Evolutionary conservation across 1,140 invertebrate genomes (phyloP).

Genomic region (Dreissena polymorpha): DNA sequence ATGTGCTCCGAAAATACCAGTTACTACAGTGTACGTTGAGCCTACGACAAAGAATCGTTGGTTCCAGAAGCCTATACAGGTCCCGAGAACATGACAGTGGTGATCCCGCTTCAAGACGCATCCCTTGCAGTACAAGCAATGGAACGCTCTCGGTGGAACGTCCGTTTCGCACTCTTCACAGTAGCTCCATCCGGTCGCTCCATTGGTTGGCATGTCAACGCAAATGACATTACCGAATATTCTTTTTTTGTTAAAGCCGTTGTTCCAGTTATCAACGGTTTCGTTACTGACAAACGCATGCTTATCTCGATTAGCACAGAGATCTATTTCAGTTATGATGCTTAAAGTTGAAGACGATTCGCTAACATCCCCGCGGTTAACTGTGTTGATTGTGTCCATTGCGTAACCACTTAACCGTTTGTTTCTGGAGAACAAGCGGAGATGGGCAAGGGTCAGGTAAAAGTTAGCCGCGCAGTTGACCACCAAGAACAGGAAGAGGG

Average conservation of each 20-base stretch:
- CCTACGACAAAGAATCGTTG: conserved; percentile 92
- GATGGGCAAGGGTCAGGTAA: conserved; percentile 58
- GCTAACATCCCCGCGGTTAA: conserved; percentile 58
- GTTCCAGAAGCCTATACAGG: conserved; percentile 94
- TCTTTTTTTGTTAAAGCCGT: background rate
- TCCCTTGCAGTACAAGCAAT: conserved; percentile 62
- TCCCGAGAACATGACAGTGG: conserved; percentile 94
- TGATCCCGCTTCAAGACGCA: conserved; percentile 97
- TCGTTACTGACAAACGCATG: background rate
- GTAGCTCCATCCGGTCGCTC: conserved; percentile 51
- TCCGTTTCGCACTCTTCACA: conserved; percentile 59
- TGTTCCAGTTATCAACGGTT: background rate
- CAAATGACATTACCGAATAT: conserved; percentile 1
- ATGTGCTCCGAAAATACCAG: conserved; percentile 41
- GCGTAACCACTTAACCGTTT: conserved; percentile 52
- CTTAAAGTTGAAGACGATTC: conserved; percentile 5
- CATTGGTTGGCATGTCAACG: background rate
- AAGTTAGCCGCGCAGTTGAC: conserved; percentile 62
- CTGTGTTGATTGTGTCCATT: conserved; percentile 26
- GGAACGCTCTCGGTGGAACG: conserved; percentile 60
- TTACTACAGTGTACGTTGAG: conserved; percentile 79
- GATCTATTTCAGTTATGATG: background rate
- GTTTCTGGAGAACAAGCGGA: conserved; percentile 40
- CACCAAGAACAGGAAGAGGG: conserved; percentile 54
- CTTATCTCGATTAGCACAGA: background rate